Percentiles rank a stretch among this genome's conserved stretches.
phyloP scores from a whole-genome alignment of 2,888 invertebrate genomes.

The Noctua janthina region DNA sequence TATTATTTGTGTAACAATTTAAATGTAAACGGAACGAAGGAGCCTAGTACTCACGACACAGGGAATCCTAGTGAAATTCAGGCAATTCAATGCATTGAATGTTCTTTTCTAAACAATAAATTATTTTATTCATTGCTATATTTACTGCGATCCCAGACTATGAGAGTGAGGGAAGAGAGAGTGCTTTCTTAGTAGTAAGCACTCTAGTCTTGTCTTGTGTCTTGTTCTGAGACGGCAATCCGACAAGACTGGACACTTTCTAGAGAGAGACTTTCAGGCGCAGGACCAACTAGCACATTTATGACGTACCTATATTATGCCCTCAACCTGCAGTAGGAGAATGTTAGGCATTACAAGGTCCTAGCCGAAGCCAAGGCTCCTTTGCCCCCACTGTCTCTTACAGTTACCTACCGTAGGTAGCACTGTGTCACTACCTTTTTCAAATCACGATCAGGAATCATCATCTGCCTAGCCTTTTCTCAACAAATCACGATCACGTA shows the following conservation, averaged over 20 bases:
- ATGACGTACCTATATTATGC: neutral
- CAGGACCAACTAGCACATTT: neutral
- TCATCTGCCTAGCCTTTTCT: too few relatives aligned
- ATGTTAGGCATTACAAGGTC: neutral
- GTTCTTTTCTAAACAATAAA: too few relatives aligned
- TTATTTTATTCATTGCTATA: too few relatives aligned
- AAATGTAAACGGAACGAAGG: too few relatives aligned
- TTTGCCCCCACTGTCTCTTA: neutral
- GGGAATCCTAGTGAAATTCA: too few relatives aligned
- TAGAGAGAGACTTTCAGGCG: neutral
- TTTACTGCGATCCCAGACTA: too few relatives aligned
- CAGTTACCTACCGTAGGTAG: neutral
- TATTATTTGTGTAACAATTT: too few relatives aligned
- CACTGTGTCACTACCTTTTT: neutral
- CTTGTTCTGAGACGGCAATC: neutral
- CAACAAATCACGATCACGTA: neutral
- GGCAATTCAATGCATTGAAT: too few relatives aligned
- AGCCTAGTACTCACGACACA: too few relatives aligned
- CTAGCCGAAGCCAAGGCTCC: neutral
- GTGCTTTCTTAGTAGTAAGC: neutral
- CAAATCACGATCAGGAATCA: neutral
- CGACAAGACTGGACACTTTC: neutral
- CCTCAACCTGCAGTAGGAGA: neutral
- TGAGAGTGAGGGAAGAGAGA: too few relatives aligned
- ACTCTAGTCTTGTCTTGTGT: neutral